Percentiles rank a stretch among this genome's conserved stretches.
Evolutionary conservation across 2,113 vertebrate genomes (phyloP).

Genomic region (Ctenodactylus gundi): DNA sequence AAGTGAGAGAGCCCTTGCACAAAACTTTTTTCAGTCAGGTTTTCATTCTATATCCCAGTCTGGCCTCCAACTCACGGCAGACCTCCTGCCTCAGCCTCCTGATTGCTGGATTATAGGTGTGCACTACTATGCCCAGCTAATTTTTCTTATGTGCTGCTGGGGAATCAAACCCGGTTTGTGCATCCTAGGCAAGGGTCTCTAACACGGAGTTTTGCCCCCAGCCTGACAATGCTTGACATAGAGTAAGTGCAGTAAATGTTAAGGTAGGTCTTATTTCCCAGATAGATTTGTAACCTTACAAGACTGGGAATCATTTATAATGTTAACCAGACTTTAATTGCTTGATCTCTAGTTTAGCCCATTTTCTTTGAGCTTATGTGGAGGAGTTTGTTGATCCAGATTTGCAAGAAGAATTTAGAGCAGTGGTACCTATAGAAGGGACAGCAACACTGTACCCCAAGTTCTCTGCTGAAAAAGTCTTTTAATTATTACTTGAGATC

Average conservation of each 20-base stretch:
- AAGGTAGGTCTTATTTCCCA: background rate
- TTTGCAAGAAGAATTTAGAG: constrained; percentile 11
- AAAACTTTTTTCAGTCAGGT: background rate
- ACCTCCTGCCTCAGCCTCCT: no score
- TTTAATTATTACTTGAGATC: constrained; percentile 25
- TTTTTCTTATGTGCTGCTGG: no score
- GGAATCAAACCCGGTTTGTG: no score
- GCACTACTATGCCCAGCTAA: no score
- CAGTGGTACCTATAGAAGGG: background rate
- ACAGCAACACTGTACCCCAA: background rate
- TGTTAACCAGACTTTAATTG: background rate
- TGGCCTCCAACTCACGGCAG: no score
- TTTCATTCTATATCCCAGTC: no score
- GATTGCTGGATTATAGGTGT: no score
- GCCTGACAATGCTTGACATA: background rate
- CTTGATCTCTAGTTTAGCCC: background rate
- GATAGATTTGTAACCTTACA: background rate
- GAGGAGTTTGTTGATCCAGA: background rate
- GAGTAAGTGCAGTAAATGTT: background rate
- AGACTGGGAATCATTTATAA: constrained; percentile 22
- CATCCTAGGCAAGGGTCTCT: no score
- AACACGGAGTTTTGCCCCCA: no score
- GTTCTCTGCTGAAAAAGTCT: background rate
- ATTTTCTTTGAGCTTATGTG: constrained; percentile 11
- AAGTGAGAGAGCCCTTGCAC: background rate